Evolutionary conservation across 2,113 vertebrate species (phyloP).

Genomic region (Panthera leo): DNA sequence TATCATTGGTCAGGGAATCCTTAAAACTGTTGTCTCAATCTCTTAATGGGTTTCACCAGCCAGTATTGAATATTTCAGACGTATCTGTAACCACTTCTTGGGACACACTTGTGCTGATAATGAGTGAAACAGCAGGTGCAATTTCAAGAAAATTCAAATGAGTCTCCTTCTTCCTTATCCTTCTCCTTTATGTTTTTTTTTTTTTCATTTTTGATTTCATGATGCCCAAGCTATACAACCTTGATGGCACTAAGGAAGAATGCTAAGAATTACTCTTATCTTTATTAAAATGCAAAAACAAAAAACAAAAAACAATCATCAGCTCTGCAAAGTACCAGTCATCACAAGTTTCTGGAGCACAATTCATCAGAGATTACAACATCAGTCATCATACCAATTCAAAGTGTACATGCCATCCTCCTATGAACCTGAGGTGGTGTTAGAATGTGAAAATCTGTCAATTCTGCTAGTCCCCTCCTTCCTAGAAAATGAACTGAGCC

Average conservation of each 20-base stretch:
- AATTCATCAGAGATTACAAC: not conserved
- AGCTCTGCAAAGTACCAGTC: not conserved
- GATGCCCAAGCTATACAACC: not conserved
- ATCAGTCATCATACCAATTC: not conserved
- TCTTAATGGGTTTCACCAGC: not conserved
- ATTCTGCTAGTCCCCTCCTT: not conserved
- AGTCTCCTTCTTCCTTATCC: not conserved
- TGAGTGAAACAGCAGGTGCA: not conserved
- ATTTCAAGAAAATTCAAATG: not conserved
- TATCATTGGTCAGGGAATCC: not conserved
- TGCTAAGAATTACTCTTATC: not conserved
- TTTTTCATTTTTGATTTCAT: not conserved
- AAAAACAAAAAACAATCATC: not conserved
- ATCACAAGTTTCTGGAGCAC: not conserved
- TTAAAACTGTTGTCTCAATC: not conserved
- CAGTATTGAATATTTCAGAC: not conserved
- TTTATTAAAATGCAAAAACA: conserved; percentile 1
- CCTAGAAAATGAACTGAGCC: not conserved
- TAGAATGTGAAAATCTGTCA: not conserved
- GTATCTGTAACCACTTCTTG: not conserved
- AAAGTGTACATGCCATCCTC: not conserved
- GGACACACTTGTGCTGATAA: not conserved
- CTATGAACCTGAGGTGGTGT: not conserved
- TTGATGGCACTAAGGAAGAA: not conserved
- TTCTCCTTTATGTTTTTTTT: not conserved